Evolutionary conservation across 2,888 invertebrate genomes (phyloP), one percentile per base, ranked within the genome.

Genomic region (Tiliacea aurago): DNA sequence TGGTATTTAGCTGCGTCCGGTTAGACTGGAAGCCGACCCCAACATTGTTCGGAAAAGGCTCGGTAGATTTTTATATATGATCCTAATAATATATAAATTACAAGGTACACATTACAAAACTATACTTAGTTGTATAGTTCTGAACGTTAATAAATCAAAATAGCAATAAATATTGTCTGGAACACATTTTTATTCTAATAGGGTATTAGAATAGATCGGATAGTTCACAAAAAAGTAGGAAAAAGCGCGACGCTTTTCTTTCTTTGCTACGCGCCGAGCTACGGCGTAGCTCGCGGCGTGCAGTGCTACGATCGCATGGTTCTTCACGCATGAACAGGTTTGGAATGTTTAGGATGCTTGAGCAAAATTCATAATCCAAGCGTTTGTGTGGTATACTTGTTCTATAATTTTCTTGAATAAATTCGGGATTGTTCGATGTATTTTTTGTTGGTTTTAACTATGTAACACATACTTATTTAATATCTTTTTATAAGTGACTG

Each of bases 281-380:
- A 77, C 69, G 28, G 5, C 69, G 70, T 69, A 69, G 53, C 28
- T 59, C 6, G 1, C 53, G n/a, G 2, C 1, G 33, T 43, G 10
- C 18, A 20, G 37, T 67, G 58, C 69, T 47, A 59, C 51, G 37
- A n/a, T 18, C 13, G n/a, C 15, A 68, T 68, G 7, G 37, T 13
- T 37, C 37, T n/a, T 41, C 41, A 7, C 15, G 20, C 3, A 33
- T 23, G 33, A 7, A 18, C 3, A 53, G n/a, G 13, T 47, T 74
- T n/a, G 15, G 0, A 41, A 28, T 28, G 6, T n/a, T 23, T 43
- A 5, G 15, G 9, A 37, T 33, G 4, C 11, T 43, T n/a, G 23
- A 61, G 41, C 41, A 41, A 41, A 41, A 41, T 5, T 37, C 3
- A 37, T 37, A 37, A 33, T 33, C 33, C 33, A 33, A 33, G 33